phyloP scores from a whole-genome alignment of 2,888 invertebrate genomes.

The Drosophila mulleri region DNA sequence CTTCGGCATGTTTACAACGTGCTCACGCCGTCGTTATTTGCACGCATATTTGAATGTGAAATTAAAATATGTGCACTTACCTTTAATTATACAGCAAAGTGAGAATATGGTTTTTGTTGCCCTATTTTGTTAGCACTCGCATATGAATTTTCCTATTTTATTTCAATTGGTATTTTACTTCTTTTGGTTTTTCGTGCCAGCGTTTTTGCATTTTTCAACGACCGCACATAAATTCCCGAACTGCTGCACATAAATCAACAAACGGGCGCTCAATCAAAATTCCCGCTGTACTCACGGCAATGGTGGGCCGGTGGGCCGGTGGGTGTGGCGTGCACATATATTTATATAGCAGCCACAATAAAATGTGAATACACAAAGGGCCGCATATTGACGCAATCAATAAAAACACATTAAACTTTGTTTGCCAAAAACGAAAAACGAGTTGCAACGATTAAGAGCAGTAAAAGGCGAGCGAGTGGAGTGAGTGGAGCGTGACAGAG shows the following conservation, averaged over 20 bases:
- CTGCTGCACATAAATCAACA: constrained; percentile 69
- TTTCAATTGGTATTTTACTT: constrained; percentile 4
- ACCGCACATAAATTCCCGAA: constrained; percentile 69
- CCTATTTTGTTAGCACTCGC: constrained; percentile 1
- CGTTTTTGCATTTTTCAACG: constrained; percentile 34
- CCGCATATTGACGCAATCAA: constrained; percentile 58
- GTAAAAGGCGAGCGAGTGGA: constrained; percentile 23
- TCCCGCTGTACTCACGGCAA: constrained; percentile 40
- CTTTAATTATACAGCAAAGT: constrained; percentile 15
- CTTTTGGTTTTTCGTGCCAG: background rate
- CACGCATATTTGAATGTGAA: constrained; percentile 39
- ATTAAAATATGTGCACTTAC: constrained; percentile 23
- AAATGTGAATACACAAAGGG: constrained; percentile 34
- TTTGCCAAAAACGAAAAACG: constrained; percentile 38
- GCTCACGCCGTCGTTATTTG: background rate
- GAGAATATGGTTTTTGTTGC: background rate
- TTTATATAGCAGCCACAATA: constrained; percentile 48
- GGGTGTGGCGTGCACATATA: constrained; percentile 8
- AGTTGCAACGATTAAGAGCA: constrained; percentile 37
- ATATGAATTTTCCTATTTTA: constrained; percentile 11
- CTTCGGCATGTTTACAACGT: constrained; percentile 21
- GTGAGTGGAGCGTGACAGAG: background rate
- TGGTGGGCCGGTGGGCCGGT: background rate
- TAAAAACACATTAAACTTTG: constrained; percentile 72
- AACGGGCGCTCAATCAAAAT: constrained; percentile 68